Percentiles rank a stretch among this genome's conserved stretches.
These are phyloP conservation scores for Muscicapa striata DNA, from an alignment of 2,797 vertebrate genomes.

Conservation along the genomic window DNA sequence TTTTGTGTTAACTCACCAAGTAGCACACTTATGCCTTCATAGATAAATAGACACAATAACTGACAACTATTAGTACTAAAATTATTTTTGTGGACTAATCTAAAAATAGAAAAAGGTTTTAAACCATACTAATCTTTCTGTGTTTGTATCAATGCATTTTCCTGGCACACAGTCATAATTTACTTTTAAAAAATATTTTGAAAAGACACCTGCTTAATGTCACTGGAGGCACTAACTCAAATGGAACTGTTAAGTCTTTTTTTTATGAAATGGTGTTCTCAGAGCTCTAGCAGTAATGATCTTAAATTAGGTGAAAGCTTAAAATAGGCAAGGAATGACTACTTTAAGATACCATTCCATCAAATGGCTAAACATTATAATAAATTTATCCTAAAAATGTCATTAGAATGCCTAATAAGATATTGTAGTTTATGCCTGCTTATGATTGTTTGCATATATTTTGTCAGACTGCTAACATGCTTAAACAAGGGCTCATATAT, in stretches of 20 bases:
- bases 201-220: neutral
- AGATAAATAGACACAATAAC: neutral
- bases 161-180: neutral
- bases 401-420: neutral
- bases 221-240: neutral
- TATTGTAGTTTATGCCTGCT: neutral
- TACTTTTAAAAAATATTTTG: neutral
- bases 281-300: neutral
- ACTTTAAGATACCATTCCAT: neutral
- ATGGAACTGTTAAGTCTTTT: neutral
- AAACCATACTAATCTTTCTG: neutral
- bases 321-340: neutral
- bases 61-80: neutral
- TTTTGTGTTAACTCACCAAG: neutral
- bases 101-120: neutral
- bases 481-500: neutral
- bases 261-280: slow-evolving; percentile 4
- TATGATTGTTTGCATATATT: slow-evolving; percentile 32
- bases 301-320: slow-evolving; percentile 15
- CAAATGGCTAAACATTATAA: neutral
- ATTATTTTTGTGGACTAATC: neutral
- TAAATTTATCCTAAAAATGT: slow-evolving; percentile 8
- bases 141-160: neutral
- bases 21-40: neutral
- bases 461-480: neutral